Evolutionary conservation across 2,888 invertebrate genomes (phyloP), one percentile per base, ranked within the genome.

Genomic region (Calliphora vomitoria): DNA sequence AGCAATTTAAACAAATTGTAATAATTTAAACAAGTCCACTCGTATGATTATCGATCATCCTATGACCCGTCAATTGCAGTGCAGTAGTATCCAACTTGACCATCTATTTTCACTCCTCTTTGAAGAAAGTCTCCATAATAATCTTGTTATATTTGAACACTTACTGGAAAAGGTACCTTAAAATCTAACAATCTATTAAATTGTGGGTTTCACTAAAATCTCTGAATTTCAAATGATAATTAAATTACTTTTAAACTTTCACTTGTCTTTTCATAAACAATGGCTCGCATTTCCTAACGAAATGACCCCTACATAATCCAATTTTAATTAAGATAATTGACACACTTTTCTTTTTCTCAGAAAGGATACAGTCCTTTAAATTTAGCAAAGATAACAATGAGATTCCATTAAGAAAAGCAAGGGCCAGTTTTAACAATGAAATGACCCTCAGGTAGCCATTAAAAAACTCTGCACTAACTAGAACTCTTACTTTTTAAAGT

Each of bases 401-500:
- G 38, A 38, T 8, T n/a, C n/a, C 35, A 35, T 35, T 18, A 62
- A 62, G 60, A 5, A 62, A n/a, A 58, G 20, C 4, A 25, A 58
- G 4, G 25, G 10, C 3, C 25, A 25, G 1, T 11, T 25, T 50
- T 25, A 8, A 50, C 18, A 58, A 38, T 62, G 8, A 38, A 18
- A 38, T 38, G n/a, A 38, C 25, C 25, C 18, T 8, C 18, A 38
- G n/a, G n/a, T n/a, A 64, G 35, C 35, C 38, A 8, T 64, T 38
- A 64, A 0, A 8, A 31, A 11, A 15, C 8, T n/a, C 8, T 10
- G 8, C 8, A 10, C 2, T 35, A 64, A 35, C 5, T n/a, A n/a
- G 2, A 64, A 64, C 62, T 64, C 18, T 64, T 35, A 64, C 62
- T 64, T 64, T 64, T 11, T 10, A 18, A 64, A 38, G 15, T 18